Base-by-base conservation (phyloP, 2,797 vertebrate species). In the Cichlasoma orientale region DNA sequence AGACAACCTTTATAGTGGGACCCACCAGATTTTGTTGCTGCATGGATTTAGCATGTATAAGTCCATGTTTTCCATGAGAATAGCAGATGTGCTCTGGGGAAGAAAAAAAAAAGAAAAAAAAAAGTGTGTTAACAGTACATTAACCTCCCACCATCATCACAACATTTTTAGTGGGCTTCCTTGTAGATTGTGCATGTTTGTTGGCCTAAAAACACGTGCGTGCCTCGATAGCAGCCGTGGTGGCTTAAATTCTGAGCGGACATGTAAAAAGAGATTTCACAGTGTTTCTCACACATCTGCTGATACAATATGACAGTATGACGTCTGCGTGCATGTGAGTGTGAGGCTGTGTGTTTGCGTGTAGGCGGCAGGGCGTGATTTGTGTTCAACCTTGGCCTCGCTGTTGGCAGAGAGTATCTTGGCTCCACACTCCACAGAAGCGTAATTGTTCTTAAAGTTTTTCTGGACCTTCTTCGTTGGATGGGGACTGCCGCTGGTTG, bases 41-140 rank as follows among this genome's bases (percentile, higher is more conserved):
- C 98, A 99, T 23, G 98, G 98, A 93, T 99, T 99, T 75, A 99
- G 92, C 98, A 99, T 99, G 88, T 99, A 99, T 77, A 99, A 96
- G 81, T 99, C 98, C 98, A 99, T 99, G 74, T 99, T 99, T 93
- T 99, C 98, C 95, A 97, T 99, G 68, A 99, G 95, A 94, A 99
- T 99, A 87, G 98, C 97, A 82, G 98, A 99, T 56, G 97, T 99
- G 90, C 98, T 99, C 98, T 99, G 87, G 66, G 55, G 8, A 41
- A 44, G 57, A 72, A 4, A 54, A 7, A 4, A 27, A 27, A 27
- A 27, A 27, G 27, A 27, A 27, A 5, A 4, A 74, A 19, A 3
- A 11, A 72, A 72, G 8, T 56, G 9, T 21, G 41, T 27, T 4
- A 44, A 23, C 4, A 14, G 31, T 4, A 0, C 63, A 29, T 78